A percentile compares a stretch with the other conserved stretches of the same genome.
phyloP scores from a whole-genome alignment of 2,113 vertebrate species.

The Cebus imitator region DNA sequence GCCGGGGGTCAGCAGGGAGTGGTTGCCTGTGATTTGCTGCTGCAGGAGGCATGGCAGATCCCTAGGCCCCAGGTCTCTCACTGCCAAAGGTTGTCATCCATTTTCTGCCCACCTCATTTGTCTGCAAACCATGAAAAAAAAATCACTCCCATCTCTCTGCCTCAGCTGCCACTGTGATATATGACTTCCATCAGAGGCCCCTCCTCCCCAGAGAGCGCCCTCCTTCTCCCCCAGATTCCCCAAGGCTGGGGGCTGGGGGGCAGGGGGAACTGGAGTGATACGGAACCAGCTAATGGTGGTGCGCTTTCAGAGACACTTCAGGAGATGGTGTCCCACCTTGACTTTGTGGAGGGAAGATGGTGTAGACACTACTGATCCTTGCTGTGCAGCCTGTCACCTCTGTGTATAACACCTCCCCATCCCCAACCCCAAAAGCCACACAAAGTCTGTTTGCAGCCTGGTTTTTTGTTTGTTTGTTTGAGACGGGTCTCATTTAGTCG shows the following conservation, averaged over 20 bases:
- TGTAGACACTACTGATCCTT: not conserved
- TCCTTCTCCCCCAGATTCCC: not conserved
- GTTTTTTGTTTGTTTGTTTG: too few relatives aligned
- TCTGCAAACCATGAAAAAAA: constrained; percentile 84
- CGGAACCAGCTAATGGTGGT: not conserved
- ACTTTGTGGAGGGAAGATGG: not conserved
- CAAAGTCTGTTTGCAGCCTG: not conserved
- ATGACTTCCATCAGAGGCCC: constrained; percentile 73
- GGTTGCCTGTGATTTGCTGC: not conserved
- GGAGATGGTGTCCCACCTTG: not conserved
- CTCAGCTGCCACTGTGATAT: constrained; percentile 66
- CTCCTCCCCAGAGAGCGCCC: not conserved
- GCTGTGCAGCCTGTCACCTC: not conserved
- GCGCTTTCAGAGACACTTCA: not conserved
- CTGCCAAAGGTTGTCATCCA: constrained; percentile 77
- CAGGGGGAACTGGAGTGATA: not conserved
- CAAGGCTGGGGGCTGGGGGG: not conserved
- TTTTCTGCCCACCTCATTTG: constrained; percentile 83
- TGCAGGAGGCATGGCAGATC: rapidly evolving
- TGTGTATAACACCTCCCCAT: not conserved
- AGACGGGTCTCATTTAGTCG: too few relatives aligned
- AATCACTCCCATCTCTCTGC: constrained; percentile 69
- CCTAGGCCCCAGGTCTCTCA: not conserved
- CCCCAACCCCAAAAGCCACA: not conserved
- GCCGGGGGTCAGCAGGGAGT: rapidly evolving